A percentile compares a stretch with the other conserved stretches of the same genome.
Evolutionary conservation across 37 sponge, comb jelly and placozoan species (phyloP).

Genomic region (Oopsacas minuta): DNA sequence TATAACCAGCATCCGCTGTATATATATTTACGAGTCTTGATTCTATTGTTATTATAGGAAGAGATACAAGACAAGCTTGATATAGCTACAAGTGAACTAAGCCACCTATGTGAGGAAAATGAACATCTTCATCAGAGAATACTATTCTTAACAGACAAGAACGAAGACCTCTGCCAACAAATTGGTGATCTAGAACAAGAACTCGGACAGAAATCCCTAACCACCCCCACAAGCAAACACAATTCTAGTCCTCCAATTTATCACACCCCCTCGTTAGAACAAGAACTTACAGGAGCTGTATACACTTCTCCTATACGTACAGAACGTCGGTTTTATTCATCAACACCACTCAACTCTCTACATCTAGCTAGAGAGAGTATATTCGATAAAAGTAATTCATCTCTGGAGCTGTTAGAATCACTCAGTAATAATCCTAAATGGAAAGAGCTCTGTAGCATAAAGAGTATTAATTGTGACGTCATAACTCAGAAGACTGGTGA

Average conservation of each 20-base stretch:
- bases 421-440: background rate
- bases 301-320: background rate
- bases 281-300: background rate
- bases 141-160: background rate
- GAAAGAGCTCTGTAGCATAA: background rate
- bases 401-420: background rate
- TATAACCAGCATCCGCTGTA: too few relatives aligned
- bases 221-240: background rate
- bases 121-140: background rate
- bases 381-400: background rate
- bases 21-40: too few relatives aligned
- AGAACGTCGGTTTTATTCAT: background rate
- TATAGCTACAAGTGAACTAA: background rate
- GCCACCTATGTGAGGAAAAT: background rate
- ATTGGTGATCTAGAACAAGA: background rate
- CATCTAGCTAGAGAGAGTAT: slow-evolving; percentile 4
- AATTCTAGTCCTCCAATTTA: background rate
- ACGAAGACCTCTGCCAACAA: background rate
- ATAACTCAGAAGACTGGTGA: background rate
- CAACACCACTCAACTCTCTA: background rate
- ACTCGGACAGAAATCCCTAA: background rate
- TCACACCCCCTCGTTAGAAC: background rate
- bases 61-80: background rate
- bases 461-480: background rate
- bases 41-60: too few relatives aligned